These are phyloP conservation scores for Acyrthosiphon pisum DNA, from an alignment of 1,140 invertebrate species.

Conservation along the genomic window DNA sequence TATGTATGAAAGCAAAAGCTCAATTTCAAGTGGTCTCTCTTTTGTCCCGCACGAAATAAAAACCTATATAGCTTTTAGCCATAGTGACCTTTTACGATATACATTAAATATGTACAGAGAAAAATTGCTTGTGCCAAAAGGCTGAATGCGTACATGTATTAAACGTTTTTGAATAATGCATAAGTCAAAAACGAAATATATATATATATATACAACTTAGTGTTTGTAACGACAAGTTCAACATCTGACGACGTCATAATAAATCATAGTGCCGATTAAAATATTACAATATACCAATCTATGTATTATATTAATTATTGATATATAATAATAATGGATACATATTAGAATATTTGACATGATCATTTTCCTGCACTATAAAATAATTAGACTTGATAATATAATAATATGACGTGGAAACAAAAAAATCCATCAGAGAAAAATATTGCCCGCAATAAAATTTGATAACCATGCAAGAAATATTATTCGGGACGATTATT, in stretches of 20 bases:
- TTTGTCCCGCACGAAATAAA: not conserved
- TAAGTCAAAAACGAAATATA: not conserved
- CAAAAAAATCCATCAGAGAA: not conserved
- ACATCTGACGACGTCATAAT: not conserved
- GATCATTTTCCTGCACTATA: not conserved
- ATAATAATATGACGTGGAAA: not conserved
- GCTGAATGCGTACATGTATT: constrained; percentile 5
- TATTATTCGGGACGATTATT: not conserved
- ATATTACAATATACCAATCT: not conserved
- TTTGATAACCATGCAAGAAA: constrained; percentile 20
- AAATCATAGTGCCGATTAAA: not conserved
- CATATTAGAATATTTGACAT: not conserved
- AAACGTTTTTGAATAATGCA: constrained; percentile 37
- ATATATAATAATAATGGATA: not conserved
- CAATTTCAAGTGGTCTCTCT: constrained; percentile 14
- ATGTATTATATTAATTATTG: not conserved
- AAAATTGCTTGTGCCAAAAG: constrained; percentile 31
- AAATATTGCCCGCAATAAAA: not conserved
- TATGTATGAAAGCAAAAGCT: not conserved
- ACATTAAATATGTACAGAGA: constrained; percentile 33
- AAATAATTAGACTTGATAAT: not conserved
- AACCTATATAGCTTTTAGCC: constrained; percentile 20
- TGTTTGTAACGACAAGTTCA: not conserved
- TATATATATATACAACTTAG: not conserved
- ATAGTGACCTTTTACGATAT: constrained; percentile 6